Evolutionary conservation across 2,888 invertebrate species (phyloP), one percentile per base, ranked within the genome.

Genomic region (Nymphalis c-album): DNA sequence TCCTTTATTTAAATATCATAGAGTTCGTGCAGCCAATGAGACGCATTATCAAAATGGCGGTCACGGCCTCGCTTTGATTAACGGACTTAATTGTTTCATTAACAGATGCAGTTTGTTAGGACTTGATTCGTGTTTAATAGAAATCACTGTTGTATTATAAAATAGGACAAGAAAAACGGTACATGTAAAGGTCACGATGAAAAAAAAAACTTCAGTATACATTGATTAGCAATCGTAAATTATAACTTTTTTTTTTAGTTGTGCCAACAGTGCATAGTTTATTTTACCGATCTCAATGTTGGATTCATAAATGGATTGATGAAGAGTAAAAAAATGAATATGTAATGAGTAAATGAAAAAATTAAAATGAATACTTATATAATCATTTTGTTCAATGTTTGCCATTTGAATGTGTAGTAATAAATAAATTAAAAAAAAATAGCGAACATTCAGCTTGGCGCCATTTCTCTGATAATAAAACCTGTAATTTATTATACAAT

Each of bases 11-110:
- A 64, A 68, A 64, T 61, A 57, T 64, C 47, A 63, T 61, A 55
- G 59, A 48, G 60, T 50, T 64, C 68, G 66, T 71, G 67, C 63
- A 59, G 35, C 31, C 46, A 45, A 61, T 50, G 50, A 57, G 68
- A 57, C 68, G 63, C 50, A 55, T 73, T 69, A 57, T 57, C 18
- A 57, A 75, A 77, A 79, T 80, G 66, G 75, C 78, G 79, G 79
- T 78, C 79, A 78, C 68, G 80, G 76, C 76, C 74, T 75, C 73
- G 63, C 53, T 16, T 46, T 73, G 74, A 71, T 57, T 79, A 78
- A 78, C 63, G 61, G 64, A 64, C 57, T 59, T 67, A 64, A 62
- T 69, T 68, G 61, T 64, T 60, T 64, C 60, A 64, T 61, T 48
- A 61, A 58, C 64, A 55, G 57, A 64, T 58, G 57, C 60, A 68